Base-by-base conservation (phyloP, 1,140 invertebrate species). In the Thrips palmi region DNA sequence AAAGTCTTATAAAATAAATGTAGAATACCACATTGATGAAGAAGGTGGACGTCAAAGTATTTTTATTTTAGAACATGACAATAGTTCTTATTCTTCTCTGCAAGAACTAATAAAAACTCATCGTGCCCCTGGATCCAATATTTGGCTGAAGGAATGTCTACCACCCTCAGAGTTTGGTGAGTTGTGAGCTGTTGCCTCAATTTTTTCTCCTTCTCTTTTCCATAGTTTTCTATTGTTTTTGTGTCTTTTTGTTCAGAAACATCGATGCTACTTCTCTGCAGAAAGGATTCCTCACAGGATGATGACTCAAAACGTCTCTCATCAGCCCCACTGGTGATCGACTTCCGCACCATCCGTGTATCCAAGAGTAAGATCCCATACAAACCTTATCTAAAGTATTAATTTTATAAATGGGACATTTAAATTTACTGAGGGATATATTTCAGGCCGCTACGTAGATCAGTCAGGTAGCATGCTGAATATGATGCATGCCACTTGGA, bases 121-220 rank as follows among this genome's bases (percentile, higher is more conserved):
- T 51, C 65, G 68, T 49, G 57, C 70, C 55, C 55, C 64, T 10
- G 60, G 69, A 29, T 58, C 56, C 22, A 48, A 56, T 29, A 60
- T 78, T 48, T 68, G 63, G 48, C 53, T 83, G 5, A 62, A 67
- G 24, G 76, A 82, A 53, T 83, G 81, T 48, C 65, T 88, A 50
- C 79, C 77, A 27, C 73, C 82, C 11, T 85, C 83, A 2, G 80
- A 85, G 64, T 83, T 82, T 63, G 84, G 78, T 83, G 65, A 50
- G 50, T 46, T 22, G 2, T 7, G n/a, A n/a, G 7, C 7, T 8
- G n/a, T 8, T n/a, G 24, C 7, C 7, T 27, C 24, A 7, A 8
- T 27, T n/a, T n/a, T 27, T n/a, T 8, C n/a, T 27, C n/a, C 7
- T 8, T 27, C n/a, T 27, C n/a, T 27, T 27, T n/a, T 27, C 24